Evolutionary conservation across 1,140 invertebrate genomes (phyloP).

Genomic region (Sesamia nonagrioides): DNA sequence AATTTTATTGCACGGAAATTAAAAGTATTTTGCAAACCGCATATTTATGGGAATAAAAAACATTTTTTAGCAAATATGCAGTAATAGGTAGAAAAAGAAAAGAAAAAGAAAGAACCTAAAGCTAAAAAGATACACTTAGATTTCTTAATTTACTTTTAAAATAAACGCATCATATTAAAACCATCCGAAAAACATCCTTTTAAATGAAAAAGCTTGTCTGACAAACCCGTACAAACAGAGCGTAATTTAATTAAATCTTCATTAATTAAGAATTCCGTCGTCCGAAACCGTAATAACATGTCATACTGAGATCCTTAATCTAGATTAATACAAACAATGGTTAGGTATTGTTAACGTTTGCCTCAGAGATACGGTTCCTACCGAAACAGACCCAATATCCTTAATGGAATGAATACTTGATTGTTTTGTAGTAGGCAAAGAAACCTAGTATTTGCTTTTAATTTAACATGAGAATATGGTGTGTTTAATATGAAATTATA

Average conservation of each 20-base stretch:
- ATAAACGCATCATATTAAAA: no score
- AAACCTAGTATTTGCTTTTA: not conserved
- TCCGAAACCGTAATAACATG: not conserved
- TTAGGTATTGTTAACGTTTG: conserved; percentile 9
- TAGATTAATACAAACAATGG: conserved; percentile 21
- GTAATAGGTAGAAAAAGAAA: no score
- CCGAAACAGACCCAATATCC: conserved; percentile 1
- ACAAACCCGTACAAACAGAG: not conserved
- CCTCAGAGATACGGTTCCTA: conserved; percentile 4
- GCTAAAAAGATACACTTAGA: no score
- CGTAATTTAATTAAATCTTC: not conserved
- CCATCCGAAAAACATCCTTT: not conserved
- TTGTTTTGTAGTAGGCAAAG: conserved; percentile 3
- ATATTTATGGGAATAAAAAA: no score
- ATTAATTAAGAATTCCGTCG: not conserved
- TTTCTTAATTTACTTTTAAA: no score
- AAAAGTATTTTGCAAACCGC: no score
- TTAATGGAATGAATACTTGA: not conserved
- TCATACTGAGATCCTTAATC: conserved; percentile 12
- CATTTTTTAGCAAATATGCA: no score
- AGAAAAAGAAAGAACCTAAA: no score
- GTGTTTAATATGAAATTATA: no score
- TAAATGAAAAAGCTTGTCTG: not conserved
- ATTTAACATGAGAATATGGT: no score
- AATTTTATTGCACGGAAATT: no score